phyloP scores from a whole-genome alignment of 2,113 vertebrate genomes.

The Stigmatopora nigra region DNA sequence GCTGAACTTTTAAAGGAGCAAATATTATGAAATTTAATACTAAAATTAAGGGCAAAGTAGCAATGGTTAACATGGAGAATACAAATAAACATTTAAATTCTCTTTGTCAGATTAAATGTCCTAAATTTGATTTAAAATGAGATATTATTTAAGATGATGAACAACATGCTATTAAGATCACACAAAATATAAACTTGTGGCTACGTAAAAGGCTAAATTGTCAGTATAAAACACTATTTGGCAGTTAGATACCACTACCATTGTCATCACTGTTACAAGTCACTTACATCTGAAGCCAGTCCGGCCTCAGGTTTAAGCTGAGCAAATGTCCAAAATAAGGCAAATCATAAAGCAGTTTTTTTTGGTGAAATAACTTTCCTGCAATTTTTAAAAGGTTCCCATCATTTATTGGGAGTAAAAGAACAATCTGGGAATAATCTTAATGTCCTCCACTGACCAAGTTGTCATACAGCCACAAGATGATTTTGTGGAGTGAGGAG shows the following conservation, averaged over 20 bases:
- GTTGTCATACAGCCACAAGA: conserved; percentile 49
- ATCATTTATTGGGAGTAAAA: conserved; percentile 41
- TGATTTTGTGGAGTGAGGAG: conserved; percentile 51
- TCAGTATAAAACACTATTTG: no score
- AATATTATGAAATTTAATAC: neutral
- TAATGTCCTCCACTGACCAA: conserved; percentile 36
- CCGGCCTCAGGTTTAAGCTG: neutral
- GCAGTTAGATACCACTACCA: no score
- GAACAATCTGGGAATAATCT: conserved; percentile 54
- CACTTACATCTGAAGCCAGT: neutral
- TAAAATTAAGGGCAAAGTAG: neutral
- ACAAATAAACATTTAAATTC: neutral
- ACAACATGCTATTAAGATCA: no score
- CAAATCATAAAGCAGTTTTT: conserved; percentile 10
- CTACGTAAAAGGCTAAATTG: no score
- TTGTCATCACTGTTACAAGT: neutral
- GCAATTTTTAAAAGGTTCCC: conserved; percentile 39
- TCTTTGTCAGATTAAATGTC: neutral
- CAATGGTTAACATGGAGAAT: neutral
- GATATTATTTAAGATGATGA: no score
- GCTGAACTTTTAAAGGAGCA: neutral
- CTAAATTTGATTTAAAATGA: no score
- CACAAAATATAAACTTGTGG: no score
- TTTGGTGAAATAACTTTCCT: conserved; percentile 28
- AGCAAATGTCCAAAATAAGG: neutral